Base-by-base conservation (phyloP, 2,888 invertebrate genomes). In the Morpho helenor region DNA sequence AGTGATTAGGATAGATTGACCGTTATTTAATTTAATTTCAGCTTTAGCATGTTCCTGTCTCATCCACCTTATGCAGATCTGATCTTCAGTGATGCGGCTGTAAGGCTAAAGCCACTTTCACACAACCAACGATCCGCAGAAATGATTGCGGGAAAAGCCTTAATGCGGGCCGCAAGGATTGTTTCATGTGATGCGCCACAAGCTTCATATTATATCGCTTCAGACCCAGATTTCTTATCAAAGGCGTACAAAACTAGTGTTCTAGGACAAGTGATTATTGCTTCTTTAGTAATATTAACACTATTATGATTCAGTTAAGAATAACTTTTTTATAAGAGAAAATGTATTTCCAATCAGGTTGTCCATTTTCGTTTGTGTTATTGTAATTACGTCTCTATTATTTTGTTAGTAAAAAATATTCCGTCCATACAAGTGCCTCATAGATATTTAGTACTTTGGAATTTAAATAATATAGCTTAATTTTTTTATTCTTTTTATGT, bases 41-140 rank as follows among this genome's bases (percentile, higher is more conserved):
- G 96, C 79, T 99, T 98, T 84, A 96, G 97, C 75, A 97, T 99
- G 98, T 99, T 98, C 84, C 94, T 93, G 66, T 98, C 98, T 0
- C 92, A 92, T 5, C 93, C 95, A 0, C 97, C 97, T 0, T 96
- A 94, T 85, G 94, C 96, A 45, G 99, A 99, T 85, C 91, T 99
- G 22, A 97, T 99, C 68, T 99, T 99, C 88, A 97, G 97, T 86
- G 99, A 99, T 79, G 96, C 98, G 0, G 96, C 99, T 0, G 96
- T 98, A 22, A 96, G 98, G 66, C 89, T 99, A 40, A 93, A 94
- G 68, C 91, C 95, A 0, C 92, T 99, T 39, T 92, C 93, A 0
- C 91, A 92, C 53, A 91, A 92, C 22, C 84, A 94, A 70, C 92
- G 97, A 7, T 93, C 95, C 53, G 97, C 95, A 0, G 87, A 87